Evolutionary conservation across 2,888 invertebrate genomes (phyloP).

Genomic region (Axea sp.): DNA sequence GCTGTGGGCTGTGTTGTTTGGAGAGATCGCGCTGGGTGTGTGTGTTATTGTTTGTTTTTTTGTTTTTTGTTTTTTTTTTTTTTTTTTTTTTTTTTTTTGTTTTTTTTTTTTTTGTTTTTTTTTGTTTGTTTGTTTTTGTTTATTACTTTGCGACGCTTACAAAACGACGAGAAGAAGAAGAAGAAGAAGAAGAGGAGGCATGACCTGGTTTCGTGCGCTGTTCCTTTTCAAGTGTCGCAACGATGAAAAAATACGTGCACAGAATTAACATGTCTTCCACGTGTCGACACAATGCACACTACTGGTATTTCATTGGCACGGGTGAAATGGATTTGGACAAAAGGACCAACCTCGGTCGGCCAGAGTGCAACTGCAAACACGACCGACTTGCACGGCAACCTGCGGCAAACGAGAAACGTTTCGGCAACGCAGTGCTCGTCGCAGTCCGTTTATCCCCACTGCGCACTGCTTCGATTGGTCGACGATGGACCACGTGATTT

Average conservation of each 20-base stretch:
- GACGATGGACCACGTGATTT: slow-evolving; percentile 49
- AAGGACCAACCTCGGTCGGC: too few species aligned
- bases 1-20: too few species aligned
- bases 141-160: background rate
- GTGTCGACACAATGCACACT: slow-evolving; percentile 15
- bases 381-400: slow-evolving; percentile 74
- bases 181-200: background rate
- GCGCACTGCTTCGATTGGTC: slow-evolving; percentile 63
- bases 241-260: slow-evolving; percentile 1
- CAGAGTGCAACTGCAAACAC: slow-evolving; percentile 62
- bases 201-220: background rate
- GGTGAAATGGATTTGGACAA: background rate
- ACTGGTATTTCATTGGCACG: background rate
- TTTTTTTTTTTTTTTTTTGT: too few species aligned
- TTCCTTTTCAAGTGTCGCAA: background rate
- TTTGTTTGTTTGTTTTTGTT: too few species aligned
- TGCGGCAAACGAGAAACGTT: slow-evolving; percentile 77
- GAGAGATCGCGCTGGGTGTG: too few species aligned
- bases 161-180: background rate
- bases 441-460: slow-evolving; percentile 73
- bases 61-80: too few species aligned
- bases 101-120: too few species aligned
- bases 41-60: too few species aligned
- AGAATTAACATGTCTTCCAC: slow-evolving; percentile 4
- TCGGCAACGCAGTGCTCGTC: slow-evolving; percentile 73